These are phyloP conservation scores for Alectura lathami DNA, from an alignment of 2,113 vertebrate genomes.

Conservation along the genomic window DNA sequence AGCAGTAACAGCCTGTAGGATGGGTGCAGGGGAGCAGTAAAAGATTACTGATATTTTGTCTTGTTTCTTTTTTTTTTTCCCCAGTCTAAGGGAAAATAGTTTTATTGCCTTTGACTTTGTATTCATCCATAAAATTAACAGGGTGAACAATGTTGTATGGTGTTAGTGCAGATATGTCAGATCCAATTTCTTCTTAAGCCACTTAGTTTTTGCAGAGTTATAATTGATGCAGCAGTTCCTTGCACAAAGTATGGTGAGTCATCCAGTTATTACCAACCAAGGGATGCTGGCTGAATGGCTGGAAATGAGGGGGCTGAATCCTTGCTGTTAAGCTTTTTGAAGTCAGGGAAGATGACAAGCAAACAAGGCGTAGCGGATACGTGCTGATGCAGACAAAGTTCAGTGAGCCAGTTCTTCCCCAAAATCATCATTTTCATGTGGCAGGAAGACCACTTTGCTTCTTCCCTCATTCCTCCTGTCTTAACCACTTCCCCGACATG, in stretches of 20 bases:
- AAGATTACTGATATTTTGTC: background rate
- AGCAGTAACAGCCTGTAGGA: background rate
- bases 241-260: background rate
- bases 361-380: fast-evolving
- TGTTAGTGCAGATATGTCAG: background rate
- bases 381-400: background rate
- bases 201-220: background rate
- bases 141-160: background rate
- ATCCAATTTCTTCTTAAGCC: background rate
- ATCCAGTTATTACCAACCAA: background rate
- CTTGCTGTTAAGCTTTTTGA: background rate
- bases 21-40: background rate
- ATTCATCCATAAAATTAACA: background rate
- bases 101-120: background rate
- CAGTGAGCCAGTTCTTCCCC: background rate
- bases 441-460: background rate
- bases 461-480: background rate
- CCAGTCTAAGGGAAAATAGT: background rate
- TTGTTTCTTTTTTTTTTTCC: background rate
- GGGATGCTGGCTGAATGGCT: background rate
- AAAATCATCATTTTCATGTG: background rate
- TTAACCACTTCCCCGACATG: fast-evolving
- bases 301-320: background rate
- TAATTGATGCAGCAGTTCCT: background rate
- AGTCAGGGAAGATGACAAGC: background rate